phyloP scores from a whole-genome alignment of 1,140 invertebrate species.

The Drosophila leontia region DNA sequence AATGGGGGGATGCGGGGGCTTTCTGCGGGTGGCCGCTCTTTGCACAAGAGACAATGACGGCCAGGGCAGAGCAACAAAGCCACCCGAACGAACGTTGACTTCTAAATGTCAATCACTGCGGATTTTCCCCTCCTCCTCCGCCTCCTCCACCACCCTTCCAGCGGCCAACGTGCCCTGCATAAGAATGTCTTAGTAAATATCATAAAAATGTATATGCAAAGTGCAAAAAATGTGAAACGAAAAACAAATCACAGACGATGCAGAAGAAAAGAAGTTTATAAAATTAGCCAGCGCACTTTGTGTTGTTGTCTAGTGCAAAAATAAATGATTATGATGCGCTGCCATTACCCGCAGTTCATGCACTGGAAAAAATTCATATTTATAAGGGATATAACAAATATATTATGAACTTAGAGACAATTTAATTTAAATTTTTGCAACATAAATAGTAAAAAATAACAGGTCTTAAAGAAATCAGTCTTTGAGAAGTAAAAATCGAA shows the following conservation, averaged over 20 bases:
- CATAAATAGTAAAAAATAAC: too few species aligned
- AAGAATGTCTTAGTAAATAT: constrained; percentile 75
- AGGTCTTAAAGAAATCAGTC: too few species aligned
- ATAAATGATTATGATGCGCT: constrained; percentile 78
- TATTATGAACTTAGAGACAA: too few species aligned
- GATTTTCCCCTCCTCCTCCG: constrained; percentile 7
- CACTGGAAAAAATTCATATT: neutral
- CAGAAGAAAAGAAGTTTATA: constrained; percentile 70
- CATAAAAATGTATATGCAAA: constrained; percentile 72
- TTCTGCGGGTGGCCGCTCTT: constrained; percentile 16
- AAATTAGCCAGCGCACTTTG: constrained; percentile 69
- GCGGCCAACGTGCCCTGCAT: constrained; percentile 60
- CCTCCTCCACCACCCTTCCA: neutral
- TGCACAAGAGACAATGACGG: constrained; percentile 59
- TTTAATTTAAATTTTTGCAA: too few species aligned
- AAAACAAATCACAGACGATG: constrained; percentile 63
- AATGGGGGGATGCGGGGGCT: neutral
- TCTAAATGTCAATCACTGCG: constrained; percentile 77
- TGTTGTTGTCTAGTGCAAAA: constrained; percentile 69
- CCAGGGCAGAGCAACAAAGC: constrained; percentile 31
- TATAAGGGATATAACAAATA: too few species aligned
- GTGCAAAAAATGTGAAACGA: constrained; percentile 53
- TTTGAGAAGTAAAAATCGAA: neutral
- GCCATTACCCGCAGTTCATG: constrained; percentile 49
- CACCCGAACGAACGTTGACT: constrained; percentile 73